phyloP scores from a whole-genome alignment of 2,797 vertebrate genomes.

The Phrynocephalus guinanensis region DNA sequence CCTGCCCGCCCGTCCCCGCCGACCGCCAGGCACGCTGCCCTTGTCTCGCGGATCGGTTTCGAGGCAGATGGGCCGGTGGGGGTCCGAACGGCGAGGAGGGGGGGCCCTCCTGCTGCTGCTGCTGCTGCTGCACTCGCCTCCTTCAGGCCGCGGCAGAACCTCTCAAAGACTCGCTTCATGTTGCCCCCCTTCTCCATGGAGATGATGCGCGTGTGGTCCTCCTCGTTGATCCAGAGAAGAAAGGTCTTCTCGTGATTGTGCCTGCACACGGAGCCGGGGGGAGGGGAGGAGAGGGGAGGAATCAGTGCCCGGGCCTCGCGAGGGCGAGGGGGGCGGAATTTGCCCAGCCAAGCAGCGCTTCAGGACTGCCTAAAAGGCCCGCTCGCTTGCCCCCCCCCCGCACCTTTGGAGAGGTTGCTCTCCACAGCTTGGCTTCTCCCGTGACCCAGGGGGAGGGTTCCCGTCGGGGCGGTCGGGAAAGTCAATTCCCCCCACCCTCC shows the following conservation, averaged over 20 bases:
- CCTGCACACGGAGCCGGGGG: slow-evolving; percentile 74
- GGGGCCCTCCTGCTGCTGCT: no score
- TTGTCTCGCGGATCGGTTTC: neutral
- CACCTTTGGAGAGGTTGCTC: no score
- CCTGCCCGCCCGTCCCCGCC: no score
- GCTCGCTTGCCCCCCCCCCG: no score
- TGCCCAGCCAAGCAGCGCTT: neutral
- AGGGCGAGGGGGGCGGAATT: neutral
- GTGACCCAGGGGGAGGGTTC: no score
- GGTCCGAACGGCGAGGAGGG: neutral
- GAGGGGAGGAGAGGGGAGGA: rapidly evolving
- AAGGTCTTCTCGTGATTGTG: slow-evolving; percentile 98
- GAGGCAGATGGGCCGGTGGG: no score
- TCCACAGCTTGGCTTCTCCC: no score
- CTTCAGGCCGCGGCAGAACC: slow-evolving; percentile 93
- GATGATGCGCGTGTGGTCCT: slow-evolving; percentile 96
- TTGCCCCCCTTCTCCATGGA: slow-evolving; percentile 99
- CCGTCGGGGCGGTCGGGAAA: no score
- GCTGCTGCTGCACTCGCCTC: slow-evolving; percentile 79
- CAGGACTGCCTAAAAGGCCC: no score
- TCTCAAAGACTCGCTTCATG: slow-evolving; percentile 97
- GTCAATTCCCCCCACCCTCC: no score
- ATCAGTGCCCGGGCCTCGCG: no score
- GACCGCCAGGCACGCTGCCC: neutral
- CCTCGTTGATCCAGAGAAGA: slow-evolving; percentile 97